phyloP scores from a whole-genome alignment of 2,797 vertebrate species.

The Limnodromus scolopaceus region DNA sequence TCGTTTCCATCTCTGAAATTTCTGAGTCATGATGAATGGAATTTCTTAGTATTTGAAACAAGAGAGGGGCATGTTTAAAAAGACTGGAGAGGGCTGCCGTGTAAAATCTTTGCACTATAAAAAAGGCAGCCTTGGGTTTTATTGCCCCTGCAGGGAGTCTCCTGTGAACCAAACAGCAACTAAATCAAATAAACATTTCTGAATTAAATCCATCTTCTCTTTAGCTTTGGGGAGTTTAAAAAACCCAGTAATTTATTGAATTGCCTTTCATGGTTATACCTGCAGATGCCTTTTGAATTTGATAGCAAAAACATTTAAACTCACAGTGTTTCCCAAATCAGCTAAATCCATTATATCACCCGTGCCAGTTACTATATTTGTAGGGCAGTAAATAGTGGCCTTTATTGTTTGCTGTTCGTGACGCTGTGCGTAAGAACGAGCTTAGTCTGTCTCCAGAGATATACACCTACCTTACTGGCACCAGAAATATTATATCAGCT shows the following conservation, averaged over 20 bases:
- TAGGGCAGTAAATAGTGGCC: slow-evolving; percentile 47
- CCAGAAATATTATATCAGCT: slow-evolving; percentile 46
- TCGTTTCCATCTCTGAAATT: slow-evolving; percentile 46
- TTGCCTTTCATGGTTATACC: slow-evolving; percentile 23
- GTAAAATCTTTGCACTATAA: slow-evolving; percentile 54
- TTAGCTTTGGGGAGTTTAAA: slow-evolving; percentile 29
- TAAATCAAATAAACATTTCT: slow-evolving; percentile 67
- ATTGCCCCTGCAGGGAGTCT: slow-evolving; percentile 47
- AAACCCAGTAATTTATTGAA: background rate
- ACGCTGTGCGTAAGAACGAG: background rate
- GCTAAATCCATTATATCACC: slow-evolving; percentile 49
- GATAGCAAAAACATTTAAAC: slow-evolving; percentile 47
- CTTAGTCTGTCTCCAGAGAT: slow-evolving; percentile 38
- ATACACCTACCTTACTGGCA: slow-evolving; percentile 44
- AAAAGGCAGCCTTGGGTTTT: slow-evolving; percentile 61
- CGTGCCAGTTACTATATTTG: slow-evolving; percentile 45
- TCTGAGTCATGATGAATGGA: slow-evolving; percentile 58
- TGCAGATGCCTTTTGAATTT: slow-evolving; percentile 55
- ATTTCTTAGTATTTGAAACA: slow-evolving; percentile 65
- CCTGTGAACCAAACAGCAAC: slow-evolving; percentile 53
- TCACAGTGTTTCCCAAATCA: slow-evolving; percentile 26
- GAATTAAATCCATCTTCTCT: slow-evolving; percentile 61
- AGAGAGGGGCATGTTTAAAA: slow-evolving; percentile 39
- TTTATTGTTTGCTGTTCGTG: slow-evolving; percentile 38
- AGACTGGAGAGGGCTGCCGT: slow-evolving; percentile 1